A percentile compares a stretch with the other conserved stretches of the same genome.
Evolutionary conservation across 2,113 vertebrate genomes (phyloP).

Genomic region (Centrocercus urophasianus): DNA sequence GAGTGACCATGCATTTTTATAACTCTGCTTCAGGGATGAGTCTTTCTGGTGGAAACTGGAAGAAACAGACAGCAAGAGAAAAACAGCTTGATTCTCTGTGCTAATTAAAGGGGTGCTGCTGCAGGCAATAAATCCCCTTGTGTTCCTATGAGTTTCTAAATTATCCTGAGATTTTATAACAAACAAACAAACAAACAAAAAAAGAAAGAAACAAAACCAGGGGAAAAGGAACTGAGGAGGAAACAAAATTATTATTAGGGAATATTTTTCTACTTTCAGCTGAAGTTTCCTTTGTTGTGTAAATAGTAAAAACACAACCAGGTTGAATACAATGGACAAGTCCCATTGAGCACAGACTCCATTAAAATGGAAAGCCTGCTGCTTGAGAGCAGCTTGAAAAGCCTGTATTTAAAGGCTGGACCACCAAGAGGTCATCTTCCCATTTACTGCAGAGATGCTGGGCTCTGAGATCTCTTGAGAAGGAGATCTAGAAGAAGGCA

Average conservation of each 20-base stretch:
- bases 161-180: not conserved
- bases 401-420: not conserved
- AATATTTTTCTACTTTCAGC: not conserved
- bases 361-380: not conserved
- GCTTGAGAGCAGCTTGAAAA: not conserved
- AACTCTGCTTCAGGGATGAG: not conserved
- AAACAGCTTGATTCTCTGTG: not conserved
- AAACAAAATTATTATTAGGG: not conserved
- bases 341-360: not conserved
- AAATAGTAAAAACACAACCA: not conserved
- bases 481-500: not conserved
- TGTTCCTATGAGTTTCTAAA: not conserved
- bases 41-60: not conserved
- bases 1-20: not conserved
- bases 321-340: not conserved
- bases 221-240: not conserved
- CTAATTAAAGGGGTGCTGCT: not conserved
- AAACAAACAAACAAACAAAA: not conserved
- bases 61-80: not conserved
- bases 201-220: not conserved
- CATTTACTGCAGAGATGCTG: not conserved
- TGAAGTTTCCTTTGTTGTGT: not conserved
- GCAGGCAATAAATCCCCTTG: not conserved
- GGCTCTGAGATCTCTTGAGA: not conserved
- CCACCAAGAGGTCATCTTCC: not conserved